Base-by-base conservation (phyloP, 2,113 vertebrate genomes). In the Ictalurus punctatus region DNA sequence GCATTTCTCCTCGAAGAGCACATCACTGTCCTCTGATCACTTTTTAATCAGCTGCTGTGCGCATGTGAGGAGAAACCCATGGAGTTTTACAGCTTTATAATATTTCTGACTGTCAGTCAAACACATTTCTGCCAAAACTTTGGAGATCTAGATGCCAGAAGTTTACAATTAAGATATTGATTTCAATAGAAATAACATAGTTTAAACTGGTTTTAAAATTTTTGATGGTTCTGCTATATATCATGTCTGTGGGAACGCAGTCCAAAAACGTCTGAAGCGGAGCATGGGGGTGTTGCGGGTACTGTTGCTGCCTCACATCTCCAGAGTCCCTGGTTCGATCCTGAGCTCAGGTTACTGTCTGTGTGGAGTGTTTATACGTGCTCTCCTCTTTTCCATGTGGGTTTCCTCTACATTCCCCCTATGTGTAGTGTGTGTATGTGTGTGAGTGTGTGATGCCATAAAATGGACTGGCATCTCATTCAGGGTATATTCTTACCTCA, bases 11-110 rank as follows among this genome's bases (percentile, higher is more conserved):
- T 52, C 67, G 40, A 76, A 67, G 6, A 27, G 67, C 67, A 76
- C 61, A 59, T 73, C 61, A 34, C 76, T 65, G 76, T 65, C 40
- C 30, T 81, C n/a, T 76, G 34, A 87, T 85, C 83, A 44, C 14
- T 16, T 85, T 56, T 82, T 73, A 71, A 37, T 73, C 30, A 73
- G 30, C 67, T 34, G 30, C n/a, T 71, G n/a, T 34, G n/a, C 1
- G 2, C 34, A 73, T 37, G 5, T 73, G 69, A 73, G 16, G 30
- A 73, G 7, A 16, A 34, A 17, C 30, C 17, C 30, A 73, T 73
- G 30, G 69, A 19, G 5, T 37, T 37, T 44, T 23, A 76, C 37
- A 86, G 78, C 16, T 48, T 48, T 52, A 87, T 40, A 21, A 54
- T 73, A 19, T 27, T 79, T 19, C 73, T 73, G 73, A 37, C 69